These are phyloP conservation scores for Acleris cristana DNA, from an alignment of 2,888 invertebrate genomes.

Conservation along the genomic window DNA sequence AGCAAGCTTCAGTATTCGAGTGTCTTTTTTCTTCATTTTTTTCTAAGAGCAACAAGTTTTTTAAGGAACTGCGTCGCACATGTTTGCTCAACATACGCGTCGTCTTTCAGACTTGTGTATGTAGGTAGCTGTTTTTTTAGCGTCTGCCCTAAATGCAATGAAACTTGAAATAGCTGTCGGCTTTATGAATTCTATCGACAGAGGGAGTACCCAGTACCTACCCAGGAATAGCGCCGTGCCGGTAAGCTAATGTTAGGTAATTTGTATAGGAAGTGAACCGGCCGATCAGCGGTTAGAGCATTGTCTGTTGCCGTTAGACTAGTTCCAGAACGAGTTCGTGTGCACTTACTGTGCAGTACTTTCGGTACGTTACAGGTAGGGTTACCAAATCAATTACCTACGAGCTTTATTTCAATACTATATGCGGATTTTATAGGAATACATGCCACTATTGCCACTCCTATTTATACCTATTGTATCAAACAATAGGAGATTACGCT, in stretches of 20 bases:
- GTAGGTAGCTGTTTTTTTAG: constrained; percentile 46
- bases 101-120: constrained; percentile 56
- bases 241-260: constrained; percentile 38
- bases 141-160: constrained; percentile 45
- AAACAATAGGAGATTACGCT: neutral
- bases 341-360: constrained; percentile 38
- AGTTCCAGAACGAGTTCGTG: constrained; percentile 55
- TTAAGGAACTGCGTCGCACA: constrained; percentile 79
- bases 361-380: constrained; percentile 29
- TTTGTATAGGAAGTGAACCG: constrained; percentile 43
- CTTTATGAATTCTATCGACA: constrained; percentile 27
- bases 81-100: constrained; percentile 77
- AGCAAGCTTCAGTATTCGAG: constrained; percentile 76
- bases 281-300: constrained; percentile 47
- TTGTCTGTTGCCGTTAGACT: constrained; percentile 54
- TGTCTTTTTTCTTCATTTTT: constrained; percentile 65
- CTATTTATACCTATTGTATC: neutral
- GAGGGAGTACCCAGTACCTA: neutral
- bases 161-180: constrained; percentile 36
- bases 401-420: constrained; percentile 3
- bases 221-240: constrained; percentile 15
- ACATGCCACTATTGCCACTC: no score
- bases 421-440: no score
- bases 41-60: constrained; percentile 72
- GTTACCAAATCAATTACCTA: constrained; percentile 32